Percentiles rank a stretch among this genome's conserved stretches.
These are phyloP conservation scores for Microcebus ravelobensis DNA, from an alignment of 2,113 vertebrate genomes.

Conservation along the genomic window DNA sequence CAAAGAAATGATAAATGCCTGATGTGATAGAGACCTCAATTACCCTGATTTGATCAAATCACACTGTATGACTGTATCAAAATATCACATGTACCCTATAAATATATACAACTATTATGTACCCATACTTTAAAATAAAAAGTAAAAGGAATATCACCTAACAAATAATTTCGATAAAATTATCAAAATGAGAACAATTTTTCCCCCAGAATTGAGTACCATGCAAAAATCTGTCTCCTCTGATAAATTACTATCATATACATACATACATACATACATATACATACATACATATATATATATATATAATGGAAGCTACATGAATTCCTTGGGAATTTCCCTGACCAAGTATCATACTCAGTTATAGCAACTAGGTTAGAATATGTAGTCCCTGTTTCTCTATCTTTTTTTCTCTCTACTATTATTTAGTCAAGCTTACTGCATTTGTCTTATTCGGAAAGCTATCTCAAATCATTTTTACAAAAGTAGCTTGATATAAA, in stretches of 20 bases:
- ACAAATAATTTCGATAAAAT: background rate
- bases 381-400: background rate
- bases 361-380: background rate
- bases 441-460: slow-evolving; percentile 25
- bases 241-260: background rate
- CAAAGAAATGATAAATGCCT: no score
- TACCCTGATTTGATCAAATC: no score
- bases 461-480: background rate
- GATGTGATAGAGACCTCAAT: no score
- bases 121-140: no score
- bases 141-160: background rate
- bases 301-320: background rate
- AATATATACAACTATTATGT: no score
- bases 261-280: no score
- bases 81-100: no score
- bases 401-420: background rate
- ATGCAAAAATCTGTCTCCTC: background rate
- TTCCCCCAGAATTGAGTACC: background rate
- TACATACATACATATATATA: no score
- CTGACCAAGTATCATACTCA: background rate
- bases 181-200: background rate
- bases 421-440: background rate
- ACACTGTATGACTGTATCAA: no score
- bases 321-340: background rate
- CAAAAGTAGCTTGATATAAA: background rate